These are phyloP conservation scores for Diadromus collaris DNA, from an alignment of 2,888 invertebrate species.

Conservation along the genomic window DNA sequence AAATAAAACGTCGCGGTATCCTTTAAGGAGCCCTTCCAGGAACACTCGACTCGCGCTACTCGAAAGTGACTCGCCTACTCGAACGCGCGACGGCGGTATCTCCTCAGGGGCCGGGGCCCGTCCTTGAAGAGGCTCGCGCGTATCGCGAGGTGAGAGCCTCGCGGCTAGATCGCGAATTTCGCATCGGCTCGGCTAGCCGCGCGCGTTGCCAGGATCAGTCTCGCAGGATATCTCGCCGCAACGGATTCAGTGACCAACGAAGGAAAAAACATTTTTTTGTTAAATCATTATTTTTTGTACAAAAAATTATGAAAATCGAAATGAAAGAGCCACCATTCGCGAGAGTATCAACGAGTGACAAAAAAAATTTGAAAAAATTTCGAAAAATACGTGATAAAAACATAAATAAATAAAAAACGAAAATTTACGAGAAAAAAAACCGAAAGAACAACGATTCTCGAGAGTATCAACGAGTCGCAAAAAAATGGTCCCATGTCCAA, in stretches of 20 bases:
- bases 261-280: background rate
- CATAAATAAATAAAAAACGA: no score
- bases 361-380: no score
- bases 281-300: no score
- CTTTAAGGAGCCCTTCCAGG: constrained; percentile 52
- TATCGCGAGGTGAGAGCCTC: constrained; percentile 19
- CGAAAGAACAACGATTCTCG: background rate
- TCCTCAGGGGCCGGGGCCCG: constrained; percentile 21
- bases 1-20: constrained; percentile 36
- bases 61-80: constrained; percentile 47
- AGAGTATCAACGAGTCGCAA: no score
- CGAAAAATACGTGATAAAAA: no score
- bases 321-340: background rate
- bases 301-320: background rate
- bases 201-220: constrained; percentile 3
- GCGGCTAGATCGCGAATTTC: constrained; percentile 3
- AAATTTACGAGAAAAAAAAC: background rate
- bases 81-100: constrained; percentile 24
- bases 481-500: no score
- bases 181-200: constrained; percentile 7
- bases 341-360: no score
- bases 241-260: background rate
- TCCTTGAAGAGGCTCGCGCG: constrained; percentile 36
- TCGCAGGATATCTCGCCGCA: constrained; percentile 6
- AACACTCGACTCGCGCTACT: constrained; percentile 47